Base-by-base conservation (phyloP, 2,888 invertebrate species). In the Drosophila sordidula region DNA sequence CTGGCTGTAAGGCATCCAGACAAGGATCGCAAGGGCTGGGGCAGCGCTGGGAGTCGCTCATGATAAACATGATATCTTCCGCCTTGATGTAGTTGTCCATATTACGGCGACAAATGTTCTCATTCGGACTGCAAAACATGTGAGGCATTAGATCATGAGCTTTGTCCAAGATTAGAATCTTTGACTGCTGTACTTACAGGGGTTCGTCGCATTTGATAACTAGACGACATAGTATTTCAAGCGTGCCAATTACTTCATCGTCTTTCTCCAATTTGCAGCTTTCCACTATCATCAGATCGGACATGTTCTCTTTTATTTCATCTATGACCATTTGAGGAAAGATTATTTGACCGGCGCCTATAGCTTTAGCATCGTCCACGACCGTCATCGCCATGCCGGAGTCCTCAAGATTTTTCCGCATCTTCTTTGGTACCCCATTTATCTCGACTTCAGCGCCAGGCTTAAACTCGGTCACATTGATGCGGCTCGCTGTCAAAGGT, bases 401-500 rank as follows among this genome's bases (percentile, higher is more conserved):
- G 3, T 63, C 55, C 4, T 73, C 57, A 11, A 90, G 56, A 4
- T 34, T 63, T 66, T 3, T 55, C 6, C 0, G 65, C 72, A 91
- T 51, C 0, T 46, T 65, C 0, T 69, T 54, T 0, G 89, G 81
- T 0, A 61, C 45, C 0, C 74, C 65, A 0, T 14, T 29, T 29
- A 29, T 29, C 3, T 29, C 22, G 44, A 91, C 82, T 46, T 84
- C 79, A 36, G 80, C 62, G 1, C 84, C 80, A 1, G 73, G 34
- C 22, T 86, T 87, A 14, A 91, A 91, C 3, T 91, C 90, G 1
- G 71, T 71, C 0, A 87, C 79, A 72, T 91, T 89, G 0, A 90
- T 89, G 9, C 89, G 89, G 61, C 89, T 90, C 0, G 78, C 62
- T 22, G 88, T 89, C 36, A 91, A 29, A 9, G 9, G 29, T 82